Evolutionary conservation across 2,888 invertebrate genomes (phyloP).

Genomic region (Tuta absoluta): DNA sequence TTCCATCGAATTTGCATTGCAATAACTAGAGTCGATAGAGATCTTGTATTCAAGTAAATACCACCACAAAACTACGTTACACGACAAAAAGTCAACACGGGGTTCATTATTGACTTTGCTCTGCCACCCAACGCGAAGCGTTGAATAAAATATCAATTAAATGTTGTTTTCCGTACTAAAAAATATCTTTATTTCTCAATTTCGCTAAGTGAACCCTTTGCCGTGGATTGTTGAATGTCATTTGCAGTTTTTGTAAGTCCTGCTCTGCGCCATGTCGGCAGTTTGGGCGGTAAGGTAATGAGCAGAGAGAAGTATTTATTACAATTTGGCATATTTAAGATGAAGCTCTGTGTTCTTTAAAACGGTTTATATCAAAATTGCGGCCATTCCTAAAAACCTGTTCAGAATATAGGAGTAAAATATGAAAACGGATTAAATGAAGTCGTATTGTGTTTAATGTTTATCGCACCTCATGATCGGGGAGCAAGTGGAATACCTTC

Average conservation of each 20-base stretch:
- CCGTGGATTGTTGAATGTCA: conserved; percentile 70
- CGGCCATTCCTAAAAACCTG: conserved; percentile 14
- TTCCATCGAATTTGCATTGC: too few relatives aligned
- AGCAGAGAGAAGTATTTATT: conserved; percentile 73
- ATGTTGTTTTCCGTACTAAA: conserved; percentile 64
- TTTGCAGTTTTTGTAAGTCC: conserved; percentile 70
- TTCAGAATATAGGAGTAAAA: conserved; percentile 7
- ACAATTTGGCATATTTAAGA: conserved; percentile 54
- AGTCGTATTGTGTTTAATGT: conserved; percentile 25
- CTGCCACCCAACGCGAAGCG: conserved; percentile 73
- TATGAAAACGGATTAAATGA: conserved; percentile 23
- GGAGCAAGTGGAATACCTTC: conserved; percentile 42
- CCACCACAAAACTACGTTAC: conserved; percentile 52
- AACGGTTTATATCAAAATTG: conserved; percentile 23
- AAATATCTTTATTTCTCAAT: conserved; percentile 76
- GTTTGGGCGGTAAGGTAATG: conserved; percentile 78
- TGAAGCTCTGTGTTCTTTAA: conserved; percentile 30
- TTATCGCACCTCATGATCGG: conserved; percentile 33
- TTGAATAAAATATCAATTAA: conserved; percentile 79
- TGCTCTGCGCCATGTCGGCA: conserved; percentile 50
- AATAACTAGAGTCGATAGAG: not conserved
- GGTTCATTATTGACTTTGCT: conserved; percentile 66
- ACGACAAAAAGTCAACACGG: conserved; percentile 55
- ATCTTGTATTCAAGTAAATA: conserved; percentile 26
- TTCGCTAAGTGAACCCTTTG: conserved; percentile 71